Percentiles rank a stretch among this genome's conserved stretches.
phyloP scores from a whole-genome alignment of 1,140 invertebrate genomes.

The Zaprionus ghesquierei region DNA sequence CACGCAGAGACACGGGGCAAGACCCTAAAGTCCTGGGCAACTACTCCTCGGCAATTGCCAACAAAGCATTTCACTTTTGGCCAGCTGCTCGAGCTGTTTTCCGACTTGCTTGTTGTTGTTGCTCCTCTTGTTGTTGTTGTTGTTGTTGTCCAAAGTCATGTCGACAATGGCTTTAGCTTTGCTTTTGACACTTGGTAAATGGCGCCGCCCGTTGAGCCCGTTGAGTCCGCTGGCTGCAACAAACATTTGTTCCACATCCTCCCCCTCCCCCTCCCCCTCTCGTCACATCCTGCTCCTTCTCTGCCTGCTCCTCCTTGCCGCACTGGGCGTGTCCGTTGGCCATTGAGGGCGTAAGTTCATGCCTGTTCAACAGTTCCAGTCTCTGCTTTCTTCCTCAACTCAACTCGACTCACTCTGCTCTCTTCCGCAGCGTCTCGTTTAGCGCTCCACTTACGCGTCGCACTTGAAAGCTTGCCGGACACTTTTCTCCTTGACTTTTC shows the following conservation, averaged over 20 bases:
- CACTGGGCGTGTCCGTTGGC: constrained; percentile 21
- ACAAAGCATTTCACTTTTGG: constrained; percentile 76
- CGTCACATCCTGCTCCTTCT: no score
- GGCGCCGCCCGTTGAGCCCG: constrained; percentile 74
- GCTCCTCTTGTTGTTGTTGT: constrained; percentile 32
- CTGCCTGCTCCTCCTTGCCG: not conserved
- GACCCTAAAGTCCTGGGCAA: constrained; percentile 52
- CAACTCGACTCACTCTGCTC: not conserved
- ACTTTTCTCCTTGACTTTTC: constrained; percentile 37
- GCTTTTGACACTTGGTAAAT: constrained; percentile 82
- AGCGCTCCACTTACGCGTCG: constrained; percentile 70
- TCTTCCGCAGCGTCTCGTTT: constrained; percentile 57
- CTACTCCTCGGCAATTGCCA: constrained; percentile 76
- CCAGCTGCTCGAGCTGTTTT: constrained; percentile 21
- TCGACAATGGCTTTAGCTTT: constrained; percentile 82
- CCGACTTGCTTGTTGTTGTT: constrained; percentile 18
- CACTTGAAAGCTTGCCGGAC: constrained; percentile 53
- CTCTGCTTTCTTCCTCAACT: constrained; percentile 18
- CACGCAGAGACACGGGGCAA: constrained; percentile 21
- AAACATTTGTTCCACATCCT: constrained; percentile 36
- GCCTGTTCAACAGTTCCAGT: constrained; percentile 4
- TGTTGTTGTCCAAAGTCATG: constrained; percentile 78
- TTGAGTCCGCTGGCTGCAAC: constrained; percentile 56
- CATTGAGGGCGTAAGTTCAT: constrained; percentile 1
- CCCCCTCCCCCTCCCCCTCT: no score